A percentile compares a stretch with the other conserved stretches of the same genome.
Evolutionary conservation across 2,113 vertebrate species (phyloP).

Genomic region (Nothocercus nigrocapillus): DNA sequence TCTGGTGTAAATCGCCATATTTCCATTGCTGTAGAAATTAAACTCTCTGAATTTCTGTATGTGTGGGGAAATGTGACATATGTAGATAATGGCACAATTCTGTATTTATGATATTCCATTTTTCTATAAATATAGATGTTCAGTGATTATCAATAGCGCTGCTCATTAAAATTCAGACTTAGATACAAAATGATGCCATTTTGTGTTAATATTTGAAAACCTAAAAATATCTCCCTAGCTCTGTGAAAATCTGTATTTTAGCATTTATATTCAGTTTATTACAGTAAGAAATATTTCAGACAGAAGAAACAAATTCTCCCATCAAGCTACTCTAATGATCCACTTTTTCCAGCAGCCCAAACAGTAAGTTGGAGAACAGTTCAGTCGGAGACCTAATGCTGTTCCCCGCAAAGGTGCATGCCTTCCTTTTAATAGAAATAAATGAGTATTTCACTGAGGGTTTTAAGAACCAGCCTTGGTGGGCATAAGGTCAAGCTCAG

Average conservation of each 20-base stretch:
- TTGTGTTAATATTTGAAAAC: slow-evolving; percentile 59
- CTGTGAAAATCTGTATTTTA: slow-evolving; percentile 57
- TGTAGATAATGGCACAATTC: slow-evolving; percentile 61
- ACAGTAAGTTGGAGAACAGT: slow-evolving; percentile 10
- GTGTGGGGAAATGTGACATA: slow-evolving; percentile 14
- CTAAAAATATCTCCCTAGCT: slow-evolving; percentile 64
- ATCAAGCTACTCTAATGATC: slow-evolving; percentile 45
- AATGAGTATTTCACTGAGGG: slow-evolving; percentile 31
- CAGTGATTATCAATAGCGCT: slow-evolving; percentile 65
- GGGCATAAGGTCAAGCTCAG: slow-evolving; percentile 25
- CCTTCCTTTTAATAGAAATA: not conserved
- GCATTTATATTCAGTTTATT: slow-evolving; percentile 50
- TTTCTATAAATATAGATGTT: slow-evolving; percentile 71
- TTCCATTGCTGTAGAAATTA: slow-evolving; percentile 44
- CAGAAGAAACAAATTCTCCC: slow-evolving; percentile 48
- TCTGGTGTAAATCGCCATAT: slow-evolving; percentile 51
- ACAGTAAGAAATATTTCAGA: slow-evolving; percentile 55
- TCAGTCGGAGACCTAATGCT: slow-evolving; percentile 30
- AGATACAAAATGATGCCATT: slow-evolving; percentile 60
- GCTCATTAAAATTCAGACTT: slow-evolving; percentile 73
- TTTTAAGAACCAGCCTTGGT: slow-evolving; percentile 32
- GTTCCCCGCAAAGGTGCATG: not conserved
- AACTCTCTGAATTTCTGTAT: slow-evolving; percentile 22
- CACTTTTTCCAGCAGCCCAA: not conserved
- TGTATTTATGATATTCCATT: slow-evolving; percentile 63